Evolutionary conservation across 2,113 vertebrate species (phyloP), one percentile per base, ranked within the genome.

Genomic region (Chascanopsetta lugubris): DNA sequence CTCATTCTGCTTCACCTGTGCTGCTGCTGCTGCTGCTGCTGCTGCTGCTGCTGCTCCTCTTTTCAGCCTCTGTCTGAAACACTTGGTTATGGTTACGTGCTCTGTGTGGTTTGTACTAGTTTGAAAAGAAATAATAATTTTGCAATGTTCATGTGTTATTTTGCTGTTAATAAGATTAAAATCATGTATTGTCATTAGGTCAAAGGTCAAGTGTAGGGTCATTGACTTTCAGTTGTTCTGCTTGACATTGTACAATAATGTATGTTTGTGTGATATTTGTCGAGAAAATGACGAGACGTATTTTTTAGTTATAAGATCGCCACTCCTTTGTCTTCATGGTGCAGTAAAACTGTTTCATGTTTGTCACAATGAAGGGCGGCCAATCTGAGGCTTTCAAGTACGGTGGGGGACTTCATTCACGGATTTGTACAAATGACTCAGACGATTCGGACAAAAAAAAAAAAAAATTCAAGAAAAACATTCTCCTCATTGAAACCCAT

Each of bases 301-400:
- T n/a, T n/a, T n/a, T n/a, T n/a, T n/a, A n/a, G n/a, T n/a, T n/a
- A n/a, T n/a, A n/a, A n/a, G n/a, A n/a, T n/a, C n/a, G n/a, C n/a
- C n/a, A n/a, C 24, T 54, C 30, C 60, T 79, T 68, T 83, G 80
- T 61, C n/a, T n/a, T 65, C 36, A 6, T 4, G 6, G 80, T 85
- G 51, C 26, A 42, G 47, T 24, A 45, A 38, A 45, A 21, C 26
- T 34, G 54, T 76, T 79, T 77, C 20, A 63, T 40, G 69, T 76
- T 42, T 46, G 38, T 62, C 48, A 84, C 83, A 85, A 72, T 79
- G 78, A 67, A 40, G 45, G 77, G 64, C 72, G 62, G 69, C 2
- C 30, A 74, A 70, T 72, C 56, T 50, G 55, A 15, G 22, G n/a
- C 11, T 51, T 47, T 40, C 6, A 76, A 53, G 26, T 72, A 57